phyloP scores from a whole-genome alignment of 2,888 invertebrate species.

The Caenorhabditis sp. region DNA sequence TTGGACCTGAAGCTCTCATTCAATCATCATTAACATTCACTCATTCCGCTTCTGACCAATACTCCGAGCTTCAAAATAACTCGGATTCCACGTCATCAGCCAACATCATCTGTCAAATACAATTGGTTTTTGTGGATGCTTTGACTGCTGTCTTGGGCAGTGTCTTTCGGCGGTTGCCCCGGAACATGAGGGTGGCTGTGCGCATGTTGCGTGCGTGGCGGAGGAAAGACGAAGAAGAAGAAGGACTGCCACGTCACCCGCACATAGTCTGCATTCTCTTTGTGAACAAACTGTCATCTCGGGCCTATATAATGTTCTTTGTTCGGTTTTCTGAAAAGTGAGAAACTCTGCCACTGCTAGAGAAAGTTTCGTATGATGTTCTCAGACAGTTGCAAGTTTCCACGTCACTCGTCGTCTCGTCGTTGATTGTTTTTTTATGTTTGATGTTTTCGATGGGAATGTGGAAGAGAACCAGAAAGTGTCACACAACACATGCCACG shows the following conservation, averaged over 20 bases:
- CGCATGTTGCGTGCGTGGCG: conserved; percentile 42
- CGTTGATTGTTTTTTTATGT: neutral
- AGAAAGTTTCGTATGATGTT: too few species aligned
- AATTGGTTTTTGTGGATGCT: conserved; percentile 33
- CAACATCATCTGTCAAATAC: conserved; percentile 43
- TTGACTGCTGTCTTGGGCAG: conserved; percentile 29
- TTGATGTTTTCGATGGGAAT: neutral
- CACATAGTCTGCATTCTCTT: conserved; percentile 27
- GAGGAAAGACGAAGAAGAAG: conserved; percentile 30
- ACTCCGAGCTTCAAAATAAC: neutral
- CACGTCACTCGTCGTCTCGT: neutral
- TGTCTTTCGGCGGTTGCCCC: conserved; percentile 17
- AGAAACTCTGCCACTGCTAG: too few species aligned
- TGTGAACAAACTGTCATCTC: neutral
- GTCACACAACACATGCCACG: neutral
- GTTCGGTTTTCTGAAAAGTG: neutral
- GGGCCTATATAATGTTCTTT: conserved; percentile 12
- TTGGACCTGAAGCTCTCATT: too few species aligned
- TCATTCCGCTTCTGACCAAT: too few species aligned
- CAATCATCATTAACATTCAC: too few species aligned
- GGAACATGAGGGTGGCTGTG: conserved; percentile 44
- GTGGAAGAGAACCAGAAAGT: neutral
- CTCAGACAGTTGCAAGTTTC: neutral
- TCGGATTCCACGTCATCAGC: conserved; percentile 39
- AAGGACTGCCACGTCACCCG: conserved; percentile 55